A percentile compares a stretch with the other conserved stretches of the same genome.
These are phyloP conservation scores for Leptodirus hochenwartii DNA, from an alignment of 2,888 invertebrate genomes.

Conservation along the genomic window DNA sequence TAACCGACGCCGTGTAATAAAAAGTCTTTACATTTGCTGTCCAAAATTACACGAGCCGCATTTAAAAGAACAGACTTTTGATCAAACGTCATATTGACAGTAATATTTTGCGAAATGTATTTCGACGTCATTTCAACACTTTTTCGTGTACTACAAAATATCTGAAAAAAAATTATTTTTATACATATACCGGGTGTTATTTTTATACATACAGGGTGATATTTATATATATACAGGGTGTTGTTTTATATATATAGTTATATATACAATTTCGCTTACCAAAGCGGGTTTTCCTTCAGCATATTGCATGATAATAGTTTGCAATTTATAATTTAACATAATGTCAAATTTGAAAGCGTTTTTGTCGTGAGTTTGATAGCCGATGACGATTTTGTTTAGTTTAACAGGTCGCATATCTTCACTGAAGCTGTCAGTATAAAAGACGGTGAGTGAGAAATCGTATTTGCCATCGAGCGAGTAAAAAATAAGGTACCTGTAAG, in stretches of 20 bases:
- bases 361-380: slow-evolving; percentile 39
- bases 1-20: slow-evolving; percentile 48
- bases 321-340: slow-evolving; percentile 55
- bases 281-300: slow-evolving; percentile 55
- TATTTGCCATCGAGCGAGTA: no score
- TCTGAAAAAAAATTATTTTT: slow-evolving; percentile 22
- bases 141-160: slow-evolving; percentile 64
- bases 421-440: slow-evolving; percentile 38
- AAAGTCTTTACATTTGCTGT: slow-evolving; percentile 27
- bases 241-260: neutral
- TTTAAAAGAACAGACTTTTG: slow-evolving; percentile 33
- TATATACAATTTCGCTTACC: slow-evolving; percentile 26
- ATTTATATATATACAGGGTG: no score
- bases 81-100: slow-evolving; percentile 27
- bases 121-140: slow-evolving; percentile 50
- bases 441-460: no score
- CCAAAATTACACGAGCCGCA: slow-evolving; percentile 20
- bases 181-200: no score
- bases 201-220: no score
- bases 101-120: slow-evolving; percentile 38
- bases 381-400: slow-evolving; percentile 51
- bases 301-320: slow-evolving; percentile 46
- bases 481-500: neutral
- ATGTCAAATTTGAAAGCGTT: slow-evolving; percentile 56
- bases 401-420: slow-evolving; percentile 57